phyloP scores from a whole-genome alignment of 2,888 invertebrate species.

The Prosopocoilus inquinatus region DNA sequence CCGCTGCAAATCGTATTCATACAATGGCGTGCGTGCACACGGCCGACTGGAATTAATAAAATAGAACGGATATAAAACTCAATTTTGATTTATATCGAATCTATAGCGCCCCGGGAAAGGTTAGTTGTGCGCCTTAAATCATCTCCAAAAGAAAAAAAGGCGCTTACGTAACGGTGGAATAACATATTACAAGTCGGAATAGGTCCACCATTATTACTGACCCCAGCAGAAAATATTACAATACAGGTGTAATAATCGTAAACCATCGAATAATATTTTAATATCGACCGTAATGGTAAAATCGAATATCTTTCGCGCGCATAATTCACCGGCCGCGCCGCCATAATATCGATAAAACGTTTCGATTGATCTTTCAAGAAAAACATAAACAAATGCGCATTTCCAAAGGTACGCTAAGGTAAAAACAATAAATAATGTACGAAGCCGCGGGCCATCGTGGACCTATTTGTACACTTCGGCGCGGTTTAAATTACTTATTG shows the following conservation, averaged over 20 bases:
- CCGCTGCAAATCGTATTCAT: background rate
- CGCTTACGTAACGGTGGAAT: constrained; percentile 3
- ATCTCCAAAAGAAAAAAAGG: background rate
- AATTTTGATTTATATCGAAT: constrained; percentile 22
- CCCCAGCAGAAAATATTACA: background rate
- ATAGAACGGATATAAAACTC: constrained; percentile 13
- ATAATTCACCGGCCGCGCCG: too few species aligned
- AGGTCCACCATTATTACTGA: constrained; percentile 4
- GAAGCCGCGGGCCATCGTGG: too few species aligned
- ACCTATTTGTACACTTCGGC: too few species aligned
- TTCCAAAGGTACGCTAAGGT: too few species aligned
- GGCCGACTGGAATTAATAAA: background rate
- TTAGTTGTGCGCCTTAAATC: constrained; percentile 6
- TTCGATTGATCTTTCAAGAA: too few species aligned
- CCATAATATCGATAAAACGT: too few species aligned
- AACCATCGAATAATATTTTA: background rate
- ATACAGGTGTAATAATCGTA: constrained; percentile 1
- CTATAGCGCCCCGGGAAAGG: constrained; percentile 6
- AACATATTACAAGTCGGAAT: background rate
- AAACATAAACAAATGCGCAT: too few species aligned
- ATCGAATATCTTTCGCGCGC: background rate
- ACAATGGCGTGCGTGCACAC: constrained; percentile 8
- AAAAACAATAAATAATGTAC: too few species aligned
- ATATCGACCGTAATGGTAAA: constrained; percentile 1
- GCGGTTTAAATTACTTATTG: too few species aligned